Base-by-base conservation (phyloP, 2,888 invertebrate genomes). In the Chesias legatella region DNA sequence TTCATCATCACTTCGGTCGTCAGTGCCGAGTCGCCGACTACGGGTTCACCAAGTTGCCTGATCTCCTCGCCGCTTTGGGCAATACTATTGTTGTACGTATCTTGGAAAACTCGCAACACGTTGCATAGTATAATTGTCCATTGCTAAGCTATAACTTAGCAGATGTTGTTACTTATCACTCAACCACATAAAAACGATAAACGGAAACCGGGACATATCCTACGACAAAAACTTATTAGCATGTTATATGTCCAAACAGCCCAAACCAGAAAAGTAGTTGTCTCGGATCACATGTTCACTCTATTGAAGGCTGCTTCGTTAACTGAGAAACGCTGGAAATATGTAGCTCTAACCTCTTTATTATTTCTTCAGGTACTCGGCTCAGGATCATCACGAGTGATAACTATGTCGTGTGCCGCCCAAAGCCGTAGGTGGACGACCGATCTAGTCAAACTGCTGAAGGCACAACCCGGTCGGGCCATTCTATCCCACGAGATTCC, bases 1-100 rank as follows among this genome's bases (percentile, higher is more conserved):
- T 98, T 83, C 98, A 98, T 73, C 97, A 97, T 79, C 98, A 98
- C 78, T 98, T 98, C 76, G 97, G 98, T 0, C 91, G 96, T 21
- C 98, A 98, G 76, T 98, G 98, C 73, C 92, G 97, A 35, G 97
- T 98, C 0, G 96, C 98, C 5, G 97, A 98, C 84, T 98, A 98
- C 72, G 98, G 98, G n/a, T 98, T 95, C 68, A 96, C 95, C 0
- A 96, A 96, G 75, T 86, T 98, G 1, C 94, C 96, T 10, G 98
- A 98, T 77, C 89, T 98, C 24, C 91, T 98, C 28, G 94, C 97
- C 59, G 94, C 96, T 2, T 89, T 98, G n/a, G 91, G 95, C 7
- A 92, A 94, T 58, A 93, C 97, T 28, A 93, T 96, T 22, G 96
- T 96, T 82, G 94, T 94, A 73, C 67, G 75, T 66, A 31, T 41